A percentile compares a stretch with the other conserved stretches of the same genome.
Evolutionary conservation across 2,888 invertebrate genomes (phyloP).

Genomic region (Troides helena): DNA sequence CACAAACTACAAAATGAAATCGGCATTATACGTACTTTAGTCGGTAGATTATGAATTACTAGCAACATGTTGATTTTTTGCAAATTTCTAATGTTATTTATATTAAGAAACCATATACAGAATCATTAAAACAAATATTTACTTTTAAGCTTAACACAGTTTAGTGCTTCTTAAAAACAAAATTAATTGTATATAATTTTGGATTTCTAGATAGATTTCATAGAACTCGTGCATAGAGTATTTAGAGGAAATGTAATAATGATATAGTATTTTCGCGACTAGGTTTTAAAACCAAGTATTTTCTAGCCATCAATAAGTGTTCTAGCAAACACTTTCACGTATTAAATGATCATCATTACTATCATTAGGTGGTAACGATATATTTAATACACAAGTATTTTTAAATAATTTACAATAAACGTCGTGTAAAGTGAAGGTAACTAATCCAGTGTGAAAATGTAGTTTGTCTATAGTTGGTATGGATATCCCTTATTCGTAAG

Average conservation of each 20-base stretch:
- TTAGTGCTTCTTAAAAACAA: neutral
- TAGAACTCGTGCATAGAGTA: neutral
- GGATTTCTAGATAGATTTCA: neutral
- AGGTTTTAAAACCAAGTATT: too few species aligned
- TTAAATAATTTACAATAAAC: too few species aligned
- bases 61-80: slow-evolving; percentile 40
- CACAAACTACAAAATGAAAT: neutral
- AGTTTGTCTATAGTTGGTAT: too few species aligned
- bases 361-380: too few species aligned
- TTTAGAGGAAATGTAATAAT: neutral
- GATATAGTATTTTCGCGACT: neutral
- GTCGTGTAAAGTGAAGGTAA: too few species aligned
- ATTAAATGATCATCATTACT: too few species aligned
- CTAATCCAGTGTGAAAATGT: too few species aligned
- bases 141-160: neutral
- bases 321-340: too few species aligned
- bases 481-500: too few species aligned
- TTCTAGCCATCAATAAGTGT: too few species aligned
- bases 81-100: neutral
- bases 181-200: neutral
- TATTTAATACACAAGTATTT: too few species aligned
- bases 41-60: slow-evolving; percentile 44
- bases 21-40: slow-evolving; percentile 35
- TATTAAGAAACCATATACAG: neutral
- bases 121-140: neutral